Evolutionary conservation across 2,113 vertebrate genomes (phyloP), one percentile per base, ranked within the genome.

Genomic region (Nyctereutes procyonoides): DNA sequence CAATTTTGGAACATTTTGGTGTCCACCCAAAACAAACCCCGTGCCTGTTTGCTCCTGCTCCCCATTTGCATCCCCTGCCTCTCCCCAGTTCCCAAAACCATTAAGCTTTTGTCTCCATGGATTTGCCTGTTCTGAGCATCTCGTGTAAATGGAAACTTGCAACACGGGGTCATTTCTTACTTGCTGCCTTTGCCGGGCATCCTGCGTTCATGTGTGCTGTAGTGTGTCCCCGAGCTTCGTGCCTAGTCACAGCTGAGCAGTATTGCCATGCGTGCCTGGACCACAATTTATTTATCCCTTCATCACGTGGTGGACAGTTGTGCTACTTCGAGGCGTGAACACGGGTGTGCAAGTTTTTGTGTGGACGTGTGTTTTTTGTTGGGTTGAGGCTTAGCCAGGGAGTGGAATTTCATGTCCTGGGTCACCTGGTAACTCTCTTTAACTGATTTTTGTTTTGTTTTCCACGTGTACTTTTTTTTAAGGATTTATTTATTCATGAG

Each of bases 181-280:
- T 2, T 53, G 6, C 30, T 2, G 24, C 35, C 58, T 63, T 62
- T 6, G 0, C 38, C 17, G 5, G 30, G 13, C 5, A 0, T 8
- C 5, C 0, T 0, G 24, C 17, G 2, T 7, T 38, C 9, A 0
- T 0, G 35, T 24, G 0, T 19, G n/a, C 32, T 32, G n/a, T 3
- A 1, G 12, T 1, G 12, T 7, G 38, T 13, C 38, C 73, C 43
- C 22, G 5, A 0, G 43, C 88, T 26, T 13, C 43, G 0, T 28
- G 55, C 62, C 63, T 22, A 48, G 8, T 19, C 22, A 9, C 2
- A 56, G 17, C 58, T 9, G 69, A 30, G 1, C 8, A 6, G 0
- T 13, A 1, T 55, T 16, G 53, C 6, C 0, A 1, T 1, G 28
- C 3, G 0, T 0, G 26, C 20, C 5, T 3, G 11, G 58, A 28